Base-by-base conservation (phyloP, 53 echinoderm and acorn worm species). In the Arbacia lixula region DNA sequence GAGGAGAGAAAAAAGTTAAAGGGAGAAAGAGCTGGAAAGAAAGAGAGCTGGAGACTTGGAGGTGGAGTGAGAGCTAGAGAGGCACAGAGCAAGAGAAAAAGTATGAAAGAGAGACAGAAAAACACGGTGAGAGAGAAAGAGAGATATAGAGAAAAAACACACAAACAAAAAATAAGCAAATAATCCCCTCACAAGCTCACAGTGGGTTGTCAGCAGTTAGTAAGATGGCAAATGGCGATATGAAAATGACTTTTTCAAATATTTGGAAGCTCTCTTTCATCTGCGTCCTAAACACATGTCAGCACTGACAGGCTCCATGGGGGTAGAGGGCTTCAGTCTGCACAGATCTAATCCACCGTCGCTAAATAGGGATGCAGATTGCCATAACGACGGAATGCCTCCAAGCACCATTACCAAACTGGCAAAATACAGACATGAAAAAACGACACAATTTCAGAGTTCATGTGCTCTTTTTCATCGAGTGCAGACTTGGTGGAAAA, bases 231-330 rank as follows among this genome's bases (percentile, higher is more conserved):
- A 40, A 69, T 69, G 3, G 9, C 43, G 69, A 69, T 69, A 69
- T 69, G 69, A 69, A 69, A 69, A 69, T 69, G 40, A 43, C n/a
- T 69, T 69, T 69, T 25, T 69, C 69, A 69, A 69, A 69, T 69
- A 69, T 69, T 69, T 69, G 28, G 69, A 69, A 69, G 29, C 36
- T 6, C 41, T 69, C 69, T 69, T 69, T 69, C 69, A 43, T 69
- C 69, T 41, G 26, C 41, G 27, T 25, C 26, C 69, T 69, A 69
- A 69, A 69, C 42, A 69, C 69, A 69, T 69, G 69, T 69, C 69
- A 69, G 16, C 43, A 39, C 14, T 41, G 42, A 69, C 69, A 40
- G 34, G 27, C 69, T 69, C 69, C 12, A 43, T 69, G 69, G 69
- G 69, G 69, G 69, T 41, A 27, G 6, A 69, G 5, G 6, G 12